phyloP scores from a whole-genome alignment of 2,113 vertebrate species.

The Larimichthys polyactis region DNA sequence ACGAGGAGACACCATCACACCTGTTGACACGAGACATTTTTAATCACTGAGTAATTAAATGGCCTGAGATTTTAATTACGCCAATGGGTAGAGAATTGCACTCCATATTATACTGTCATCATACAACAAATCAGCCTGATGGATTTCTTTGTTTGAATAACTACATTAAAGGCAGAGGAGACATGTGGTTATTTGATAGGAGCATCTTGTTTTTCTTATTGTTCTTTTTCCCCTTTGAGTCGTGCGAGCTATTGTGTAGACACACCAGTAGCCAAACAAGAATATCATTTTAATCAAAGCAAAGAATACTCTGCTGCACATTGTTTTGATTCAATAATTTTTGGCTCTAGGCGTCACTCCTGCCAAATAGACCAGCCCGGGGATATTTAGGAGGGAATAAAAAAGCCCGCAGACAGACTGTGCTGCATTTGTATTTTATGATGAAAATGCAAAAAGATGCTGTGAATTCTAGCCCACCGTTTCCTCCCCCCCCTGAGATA shows the following conservation, averaged over 20 bases:
- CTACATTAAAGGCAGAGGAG: conserved; percentile 1
- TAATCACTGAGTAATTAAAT: conserved; percentile 51
- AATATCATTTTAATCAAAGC: conserved; percentile 29
- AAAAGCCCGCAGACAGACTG: conserved; percentile 38
- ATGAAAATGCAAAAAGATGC: conserved; percentile 61
- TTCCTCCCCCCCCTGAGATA: conserved; percentile 3
- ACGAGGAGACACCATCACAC: conserved; percentile 19
- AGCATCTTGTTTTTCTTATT: conserved; percentile 11
- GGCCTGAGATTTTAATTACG: conserved; percentile 45
- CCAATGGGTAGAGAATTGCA: conserved; percentile 15
- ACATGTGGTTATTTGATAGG: neutral
- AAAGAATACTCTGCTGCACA: conserved; percentile 9
- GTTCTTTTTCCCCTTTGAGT: neutral
- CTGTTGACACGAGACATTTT: conserved; percentile 55
- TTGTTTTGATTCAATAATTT: conserved; percentile 43
- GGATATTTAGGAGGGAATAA: conserved; percentile 50
- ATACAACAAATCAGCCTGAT: conserved; percentile 14
- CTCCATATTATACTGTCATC: conserved; percentile 1
- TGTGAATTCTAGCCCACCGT: conserved; percentile 23
- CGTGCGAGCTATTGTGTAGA: neutral
- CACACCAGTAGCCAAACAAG: neutral
- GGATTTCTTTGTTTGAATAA: neutral
- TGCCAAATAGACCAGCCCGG: conserved; percentile 31
- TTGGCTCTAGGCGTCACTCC: conserved; percentile 5
- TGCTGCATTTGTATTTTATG: conserved; percentile 43